These are phyloP conservation scores for Gonatopus flavifemur DNA, from an alignment of 1,140 invertebrate genomes.

Conservation along the genomic window DNA sequence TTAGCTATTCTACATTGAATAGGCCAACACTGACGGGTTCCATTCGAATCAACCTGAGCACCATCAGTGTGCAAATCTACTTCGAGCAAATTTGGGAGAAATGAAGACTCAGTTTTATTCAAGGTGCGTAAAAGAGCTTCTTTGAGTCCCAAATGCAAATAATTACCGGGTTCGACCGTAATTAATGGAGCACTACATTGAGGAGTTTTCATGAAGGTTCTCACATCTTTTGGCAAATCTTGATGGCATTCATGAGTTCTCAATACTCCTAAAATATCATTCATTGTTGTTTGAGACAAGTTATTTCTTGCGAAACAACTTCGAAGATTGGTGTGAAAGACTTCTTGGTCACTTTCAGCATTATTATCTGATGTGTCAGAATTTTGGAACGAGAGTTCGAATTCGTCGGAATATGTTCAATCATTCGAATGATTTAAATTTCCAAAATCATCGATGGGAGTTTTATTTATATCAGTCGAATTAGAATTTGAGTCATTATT, in stretches of 20 bases:
- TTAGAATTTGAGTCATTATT: background rate
- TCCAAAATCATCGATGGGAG: background rate
- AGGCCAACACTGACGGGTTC: conserved; percentile 1
- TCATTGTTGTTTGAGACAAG: conserved; percentile 4
- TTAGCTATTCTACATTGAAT: conserved; percentile 2
- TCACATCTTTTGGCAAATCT: background rate
- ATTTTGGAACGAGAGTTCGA: background rate
- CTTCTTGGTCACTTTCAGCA: background rate
- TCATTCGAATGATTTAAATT: background rate
- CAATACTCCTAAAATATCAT: conserved; percentile 8
- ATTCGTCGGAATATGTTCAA: too few relatives aligned
- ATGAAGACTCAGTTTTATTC: background rate
- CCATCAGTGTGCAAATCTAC: conserved; percentile 6
- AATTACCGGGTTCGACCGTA: conserved; percentile 6
- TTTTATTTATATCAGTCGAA: background rate
- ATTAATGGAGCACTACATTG: background rate
- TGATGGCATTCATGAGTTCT: conserved; percentile 7
- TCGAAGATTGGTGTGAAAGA: background rate
- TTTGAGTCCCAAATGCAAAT: conserved; percentile 12
- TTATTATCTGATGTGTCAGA: background rate
- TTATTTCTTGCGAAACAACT: conserved; percentile 11
- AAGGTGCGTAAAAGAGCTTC: background rate
- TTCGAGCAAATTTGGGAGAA: background rate
- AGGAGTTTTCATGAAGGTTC: conserved; percentile 1
- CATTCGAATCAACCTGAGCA: background rate